Percentiles rank a stretch among this genome's conserved stretches.
These are phyloP conservation scores for Plecturocebus donacophilus DNA, from an alignment of 2,113 vertebrate genomes.

Conservation along the genomic window DNA sequence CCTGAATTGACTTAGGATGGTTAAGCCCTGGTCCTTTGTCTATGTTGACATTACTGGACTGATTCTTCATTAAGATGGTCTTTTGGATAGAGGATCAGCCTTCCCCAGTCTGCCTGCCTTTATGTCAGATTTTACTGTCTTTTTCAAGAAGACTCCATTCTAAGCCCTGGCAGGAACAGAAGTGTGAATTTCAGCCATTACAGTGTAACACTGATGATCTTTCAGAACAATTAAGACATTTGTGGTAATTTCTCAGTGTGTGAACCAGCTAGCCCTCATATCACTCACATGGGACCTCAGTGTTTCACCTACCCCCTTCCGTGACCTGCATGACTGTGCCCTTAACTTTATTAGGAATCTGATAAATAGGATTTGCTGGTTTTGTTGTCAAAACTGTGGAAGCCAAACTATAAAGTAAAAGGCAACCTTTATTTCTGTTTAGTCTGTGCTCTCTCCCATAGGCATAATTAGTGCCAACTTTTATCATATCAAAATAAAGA, in stretches of 20 bases:
- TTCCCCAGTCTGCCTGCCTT: background rate
- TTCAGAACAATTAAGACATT: background rate
- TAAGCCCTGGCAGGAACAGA: background rate
- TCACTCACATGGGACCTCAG: background rate
- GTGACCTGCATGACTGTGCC: fast-evolving
- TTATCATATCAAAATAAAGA: background rate
- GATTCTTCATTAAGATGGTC: background rate
- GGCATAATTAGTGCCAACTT: background rate
- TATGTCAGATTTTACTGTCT: background rate
- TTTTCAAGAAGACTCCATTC: background rate
- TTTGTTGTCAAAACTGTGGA: background rate
- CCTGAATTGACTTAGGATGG: background rate
- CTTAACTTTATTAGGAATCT: background rate
- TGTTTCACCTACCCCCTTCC: too few species aligned
- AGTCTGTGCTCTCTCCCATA: background rate
- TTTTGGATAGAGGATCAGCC: background rate
- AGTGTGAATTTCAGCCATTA: background rate
- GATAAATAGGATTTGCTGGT: background rate
- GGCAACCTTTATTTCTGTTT: background rate
- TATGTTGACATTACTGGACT: background rate
- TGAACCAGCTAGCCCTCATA: background rate
- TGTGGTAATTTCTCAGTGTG: background rate
- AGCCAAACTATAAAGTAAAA: background rate
- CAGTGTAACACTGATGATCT: background rate
- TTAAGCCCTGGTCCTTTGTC: background rate